Percentiles rank a stretch among this genome's conserved stretches.
These are phyloP conservation scores for Anser brachyrhynchus DNA, from an alignment of 2,113 vertebrate species.

Conservation along the genomic window DNA sequence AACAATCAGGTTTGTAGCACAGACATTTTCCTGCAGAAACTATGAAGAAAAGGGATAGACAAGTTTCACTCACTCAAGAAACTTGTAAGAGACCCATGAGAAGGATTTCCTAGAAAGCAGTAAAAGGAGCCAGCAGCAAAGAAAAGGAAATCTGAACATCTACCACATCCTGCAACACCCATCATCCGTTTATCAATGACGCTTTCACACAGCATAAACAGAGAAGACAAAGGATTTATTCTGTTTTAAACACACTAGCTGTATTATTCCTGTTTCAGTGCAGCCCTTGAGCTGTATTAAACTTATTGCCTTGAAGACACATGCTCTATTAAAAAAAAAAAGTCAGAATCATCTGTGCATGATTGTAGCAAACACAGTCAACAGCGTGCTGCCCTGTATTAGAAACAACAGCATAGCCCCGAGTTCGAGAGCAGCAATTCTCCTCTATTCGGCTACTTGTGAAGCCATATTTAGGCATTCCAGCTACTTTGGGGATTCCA, in stretches of 20 bases:
- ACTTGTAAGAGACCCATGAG: background rate
- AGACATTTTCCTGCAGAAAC: background rate
- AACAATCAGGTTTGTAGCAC: background rate
- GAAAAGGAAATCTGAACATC: background rate
- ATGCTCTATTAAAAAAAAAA: background rate
- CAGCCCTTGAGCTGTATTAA: background rate
- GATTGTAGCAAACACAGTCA: background rate
- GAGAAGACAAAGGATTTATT: background rate
- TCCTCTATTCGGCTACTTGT: background rate
- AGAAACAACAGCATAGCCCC: background rate
- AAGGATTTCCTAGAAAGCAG: background rate
- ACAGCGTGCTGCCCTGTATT: background rate
- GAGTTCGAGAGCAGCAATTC: accelerated
- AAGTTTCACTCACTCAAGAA: background rate
- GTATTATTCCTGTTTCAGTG: background rate
- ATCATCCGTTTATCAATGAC: background rate
- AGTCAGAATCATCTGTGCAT: accelerated
- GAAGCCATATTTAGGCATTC: background rate
- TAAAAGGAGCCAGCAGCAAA: accelerated
- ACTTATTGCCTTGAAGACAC: background rate
- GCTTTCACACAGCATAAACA: background rate
- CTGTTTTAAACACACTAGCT: background rate
- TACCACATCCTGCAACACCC: background rate
- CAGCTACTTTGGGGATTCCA: background rate
- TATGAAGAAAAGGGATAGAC: background rate